A percentile compares a stretch with the other conserved stretches of the same genome.
These are phyloP conservation scores for Drosophila miranda DNA, from an alignment of 1,140 invertebrate genomes.

Conservation along the genomic window DNA sequence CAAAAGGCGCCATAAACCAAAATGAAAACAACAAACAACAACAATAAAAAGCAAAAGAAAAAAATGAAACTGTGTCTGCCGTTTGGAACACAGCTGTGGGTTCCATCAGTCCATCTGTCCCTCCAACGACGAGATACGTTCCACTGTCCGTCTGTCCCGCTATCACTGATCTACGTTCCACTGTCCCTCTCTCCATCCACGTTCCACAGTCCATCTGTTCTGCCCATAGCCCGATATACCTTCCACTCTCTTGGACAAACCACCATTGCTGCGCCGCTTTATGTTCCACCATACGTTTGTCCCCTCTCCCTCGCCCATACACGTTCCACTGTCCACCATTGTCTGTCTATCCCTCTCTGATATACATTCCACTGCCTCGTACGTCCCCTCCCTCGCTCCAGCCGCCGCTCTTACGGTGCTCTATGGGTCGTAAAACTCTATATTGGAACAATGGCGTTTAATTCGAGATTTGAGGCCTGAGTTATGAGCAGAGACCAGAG, in stretches of 20 bases:
- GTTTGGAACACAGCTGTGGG: conserved; percentile 39
- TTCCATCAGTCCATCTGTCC: neutral
- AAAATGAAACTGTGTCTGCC: conserved; percentile 50
- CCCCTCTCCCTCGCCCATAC: no score
- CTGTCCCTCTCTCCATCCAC: no score
- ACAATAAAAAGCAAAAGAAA: conserved; percentile 16
- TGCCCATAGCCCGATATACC: no score
- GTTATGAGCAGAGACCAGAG: conserved; percentile 49
- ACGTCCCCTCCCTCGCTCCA: neutral
- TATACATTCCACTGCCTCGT: neutral
- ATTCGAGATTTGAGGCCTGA: conserved; percentile 60
- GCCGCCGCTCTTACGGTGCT: conserved; percentile 20
- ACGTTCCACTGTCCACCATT: no score
- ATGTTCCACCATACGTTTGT: no score
- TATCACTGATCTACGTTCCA: no score
- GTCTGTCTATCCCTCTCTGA: no score
- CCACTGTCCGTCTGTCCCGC: no score
- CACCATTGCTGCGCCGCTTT: no score
- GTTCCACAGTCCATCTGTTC: no score
- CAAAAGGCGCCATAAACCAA: conserved; percentile 54
- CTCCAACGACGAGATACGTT: no score
- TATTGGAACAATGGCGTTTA: conserved; percentile 72
- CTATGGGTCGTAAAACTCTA: conserved; percentile 41
- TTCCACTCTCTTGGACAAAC: no score
- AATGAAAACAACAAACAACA: conserved; percentile 8